Conservation (phyloP, 2,113 vertebrate genomes). For the Cyprinus carpio region DNA sequence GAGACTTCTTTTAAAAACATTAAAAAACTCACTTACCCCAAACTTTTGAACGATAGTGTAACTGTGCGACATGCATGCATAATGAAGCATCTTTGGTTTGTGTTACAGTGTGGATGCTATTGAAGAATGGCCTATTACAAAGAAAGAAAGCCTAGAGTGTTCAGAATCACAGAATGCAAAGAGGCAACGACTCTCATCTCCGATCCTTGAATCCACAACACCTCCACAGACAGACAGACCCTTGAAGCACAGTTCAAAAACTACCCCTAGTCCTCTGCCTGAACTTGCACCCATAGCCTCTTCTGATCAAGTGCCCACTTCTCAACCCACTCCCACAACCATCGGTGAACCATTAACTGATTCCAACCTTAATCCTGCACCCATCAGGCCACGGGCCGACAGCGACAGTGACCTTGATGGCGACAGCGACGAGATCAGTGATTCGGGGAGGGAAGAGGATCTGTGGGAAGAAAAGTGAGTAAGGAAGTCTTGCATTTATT, state of each 20-base stretch:
- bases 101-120: slow-evolving; percentile 12
- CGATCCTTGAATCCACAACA: background rate
- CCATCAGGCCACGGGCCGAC: background rate
- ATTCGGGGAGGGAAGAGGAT: slow-evolving; percentile 1
- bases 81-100: background rate
- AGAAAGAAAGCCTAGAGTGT: background rate
- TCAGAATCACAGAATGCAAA: background rate
- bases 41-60: background rate
- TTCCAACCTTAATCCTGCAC: too few relatives aligned
- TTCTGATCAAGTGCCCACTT: background rate
- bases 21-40: background rate
- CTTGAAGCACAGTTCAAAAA: background rate
- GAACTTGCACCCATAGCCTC: background rate
- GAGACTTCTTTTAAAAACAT: background rate
- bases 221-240: background rate
- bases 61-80: background rate
- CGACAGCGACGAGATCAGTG: background rate
- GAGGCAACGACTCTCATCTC: background rate
- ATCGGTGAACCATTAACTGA: background rate
- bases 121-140: background rate
- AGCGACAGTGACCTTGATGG: background rate
- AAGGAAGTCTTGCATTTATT: slow-evolving; percentile 3
- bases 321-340: background rate
- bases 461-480: slow-evolving; percentile 27
- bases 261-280: background rate